Evolutionary conservation across 2,888 invertebrate species (phyloP).

Genomic region (Masnerella sp.): DNA sequence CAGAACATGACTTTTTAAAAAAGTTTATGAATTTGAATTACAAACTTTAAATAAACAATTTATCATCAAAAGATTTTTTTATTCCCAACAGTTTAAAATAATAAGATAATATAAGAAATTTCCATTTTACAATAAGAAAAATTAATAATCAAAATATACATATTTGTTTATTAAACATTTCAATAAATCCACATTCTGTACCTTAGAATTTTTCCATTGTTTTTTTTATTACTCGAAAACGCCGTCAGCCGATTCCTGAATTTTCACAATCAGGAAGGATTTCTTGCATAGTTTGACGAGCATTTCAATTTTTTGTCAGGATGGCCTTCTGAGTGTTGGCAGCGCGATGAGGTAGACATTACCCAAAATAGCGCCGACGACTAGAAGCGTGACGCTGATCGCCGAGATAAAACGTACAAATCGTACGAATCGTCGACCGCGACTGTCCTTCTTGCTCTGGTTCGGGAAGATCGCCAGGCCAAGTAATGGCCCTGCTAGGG

Average conservation of each 20-base stretch:
- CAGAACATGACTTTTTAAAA: too few relatives aligned
- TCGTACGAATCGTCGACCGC: conserved; percentile 73
- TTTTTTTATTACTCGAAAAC: conserved; percentile 70
- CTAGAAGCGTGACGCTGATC: conserved; percentile 72
- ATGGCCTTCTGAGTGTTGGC: conserved; percentile 72
- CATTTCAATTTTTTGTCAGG: conserved; percentile 75
- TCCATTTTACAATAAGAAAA: too few relatives aligned
- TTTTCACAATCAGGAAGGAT: conserved; percentile 75
- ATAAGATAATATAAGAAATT: too few relatives aligned
- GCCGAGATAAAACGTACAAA: conserved; percentile 74
- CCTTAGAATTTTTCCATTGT: neutral
- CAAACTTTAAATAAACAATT: too few relatives aligned
- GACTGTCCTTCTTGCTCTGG: conserved; percentile 74
- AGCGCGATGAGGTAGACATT: conserved; percentile 75
- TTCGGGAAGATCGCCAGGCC: conserved; percentile 80
- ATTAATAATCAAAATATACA: too few relatives aligned
- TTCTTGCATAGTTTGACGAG: conserved; percentile 73
- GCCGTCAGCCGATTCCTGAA: conserved; percentile 72
- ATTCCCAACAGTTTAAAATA: too few relatives aligned
- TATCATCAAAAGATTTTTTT: too few relatives aligned
- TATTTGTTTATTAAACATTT: too few relatives aligned
- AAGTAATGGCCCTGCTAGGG: conserved; percentile 82
- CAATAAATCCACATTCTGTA: too few relatives aligned
- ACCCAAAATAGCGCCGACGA: conserved; percentile 74
- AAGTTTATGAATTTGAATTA: too few relatives aligned